These are phyloP conservation scores for Hydrolagus colliei DNA, from an alignment of 2,797 vertebrate genomes.

Conservation along the genomic window DNA sequence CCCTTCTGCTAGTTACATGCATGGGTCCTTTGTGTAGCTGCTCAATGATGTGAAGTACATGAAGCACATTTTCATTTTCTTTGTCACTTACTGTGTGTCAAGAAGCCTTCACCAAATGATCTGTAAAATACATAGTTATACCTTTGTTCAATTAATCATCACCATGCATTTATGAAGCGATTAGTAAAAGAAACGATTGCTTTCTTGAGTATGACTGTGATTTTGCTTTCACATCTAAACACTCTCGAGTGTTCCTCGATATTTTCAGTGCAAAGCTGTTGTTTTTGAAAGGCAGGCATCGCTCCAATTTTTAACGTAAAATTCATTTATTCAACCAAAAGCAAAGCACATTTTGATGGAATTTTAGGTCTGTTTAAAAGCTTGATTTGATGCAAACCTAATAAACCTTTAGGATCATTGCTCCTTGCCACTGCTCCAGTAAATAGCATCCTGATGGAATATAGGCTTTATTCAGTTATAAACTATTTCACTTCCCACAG, in stretches of 20 bases:
- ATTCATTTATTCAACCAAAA: not conserved
- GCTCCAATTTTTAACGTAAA: not conserved
- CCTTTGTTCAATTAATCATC: conserved; percentile 17
- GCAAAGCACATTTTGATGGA: not conserved
- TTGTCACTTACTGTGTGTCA: not conserved
- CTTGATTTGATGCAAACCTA: not conserved
- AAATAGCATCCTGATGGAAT: not conserved
- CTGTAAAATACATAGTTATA: not conserved
- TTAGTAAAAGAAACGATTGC: not conserved
- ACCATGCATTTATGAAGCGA: conserved; percentile 15
- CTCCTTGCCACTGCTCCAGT: not conserved
- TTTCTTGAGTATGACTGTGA: not conserved
- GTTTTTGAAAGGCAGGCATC: not conserved
- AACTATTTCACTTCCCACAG: not conserved
- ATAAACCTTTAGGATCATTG: not conserved
- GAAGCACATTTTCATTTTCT: not conserved
- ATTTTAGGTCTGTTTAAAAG: not conserved
- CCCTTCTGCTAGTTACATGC: conserved; percentile 2
- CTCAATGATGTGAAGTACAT: conserved; percentile 1
- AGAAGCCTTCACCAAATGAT: not conserved
- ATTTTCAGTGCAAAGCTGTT: not conserved
- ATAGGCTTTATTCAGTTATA: not conserved
- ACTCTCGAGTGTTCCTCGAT: not conserved
- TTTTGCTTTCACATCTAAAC: not conserved
- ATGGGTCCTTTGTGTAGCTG: conserved; percentile 7